phyloP scores from a whole-genome alignment of 2,113 vertebrate genomes.

The Colinus virginianus region DNA sequence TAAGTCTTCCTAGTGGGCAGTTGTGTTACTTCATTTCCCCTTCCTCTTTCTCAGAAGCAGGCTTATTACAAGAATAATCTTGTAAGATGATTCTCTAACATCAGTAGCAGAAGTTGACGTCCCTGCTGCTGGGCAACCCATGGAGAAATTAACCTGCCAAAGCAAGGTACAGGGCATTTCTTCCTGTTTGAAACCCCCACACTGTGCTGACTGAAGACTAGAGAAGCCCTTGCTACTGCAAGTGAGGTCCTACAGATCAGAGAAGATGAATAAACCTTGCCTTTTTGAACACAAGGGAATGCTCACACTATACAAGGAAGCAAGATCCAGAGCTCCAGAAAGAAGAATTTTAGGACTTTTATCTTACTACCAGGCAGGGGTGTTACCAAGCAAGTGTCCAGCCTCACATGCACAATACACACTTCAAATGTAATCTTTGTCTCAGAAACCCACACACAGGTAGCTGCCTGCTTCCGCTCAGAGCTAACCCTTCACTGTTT shows the following conservation, averaged over 20 bases:
- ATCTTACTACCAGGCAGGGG: neutral
- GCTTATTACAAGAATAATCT: neutral
- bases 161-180: neutral
- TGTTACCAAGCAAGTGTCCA: neutral
- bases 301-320: neutral
- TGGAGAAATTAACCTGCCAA: neutral
- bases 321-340: neutral
- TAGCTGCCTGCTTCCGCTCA: neutral
- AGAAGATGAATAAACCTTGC: neutral
- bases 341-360: too few relatives aligned
- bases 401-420: neutral
- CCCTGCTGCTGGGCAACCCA: neutral
- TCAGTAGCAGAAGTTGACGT: neutral
- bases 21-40: neutral
- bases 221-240: neutral
- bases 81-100: neutral
- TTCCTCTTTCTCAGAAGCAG: neutral
- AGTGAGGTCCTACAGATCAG: neutral
- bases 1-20: neutral
- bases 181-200: neutral
- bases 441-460: neutral
- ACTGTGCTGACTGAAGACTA: neutral
- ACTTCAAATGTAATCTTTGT: neutral
- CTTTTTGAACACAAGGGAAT: neutral
- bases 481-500: neutral